phyloP scores from a whole-genome alignment of 2,797 vertebrate genomes.

The Chelmon rostratus region DNA sequence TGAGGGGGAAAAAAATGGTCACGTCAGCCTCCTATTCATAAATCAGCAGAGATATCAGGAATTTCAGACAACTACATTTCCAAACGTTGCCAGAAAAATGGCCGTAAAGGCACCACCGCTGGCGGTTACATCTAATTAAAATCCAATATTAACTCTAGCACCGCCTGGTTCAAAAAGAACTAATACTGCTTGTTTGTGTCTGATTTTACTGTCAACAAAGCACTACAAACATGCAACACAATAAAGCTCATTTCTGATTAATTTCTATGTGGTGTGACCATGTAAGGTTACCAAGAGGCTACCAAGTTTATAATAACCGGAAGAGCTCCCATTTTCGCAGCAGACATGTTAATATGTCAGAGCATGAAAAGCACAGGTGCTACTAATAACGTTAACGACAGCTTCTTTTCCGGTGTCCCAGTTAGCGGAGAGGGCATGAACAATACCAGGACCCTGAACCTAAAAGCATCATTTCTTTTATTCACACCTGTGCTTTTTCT shows the following conservation, averaged over 20 bases:
- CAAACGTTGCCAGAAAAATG: neutral
- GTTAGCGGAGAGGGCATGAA: too few species aligned
- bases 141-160: too few species aligned
- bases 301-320: neutral
- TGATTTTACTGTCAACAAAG: neutral
- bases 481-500: too few species aligned
- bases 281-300: neutral
- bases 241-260: neutral
- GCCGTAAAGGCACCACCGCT: constrained; percentile 1
- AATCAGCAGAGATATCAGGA: too few species aligned
- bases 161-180: too few species aligned
- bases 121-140: too few species aligned
- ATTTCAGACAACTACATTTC: neutral
- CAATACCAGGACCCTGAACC: too few species aligned
- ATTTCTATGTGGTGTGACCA: neutral
- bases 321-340: neutral
- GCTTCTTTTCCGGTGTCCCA: too few species aligned
- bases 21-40: neutral
- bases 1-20: neutral
- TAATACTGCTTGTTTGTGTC: neutral
- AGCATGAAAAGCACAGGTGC: too few species aligned
- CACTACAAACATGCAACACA: neutral
- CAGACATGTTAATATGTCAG: too few species aligned
- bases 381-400: too few species aligned
- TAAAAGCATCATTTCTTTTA: too few species aligned